Evolutionary conservation across 2,888 invertebrate genomes (phyloP), one percentile per base, ranked within the genome.

Genomic region (Aquatica leii): DNA sequence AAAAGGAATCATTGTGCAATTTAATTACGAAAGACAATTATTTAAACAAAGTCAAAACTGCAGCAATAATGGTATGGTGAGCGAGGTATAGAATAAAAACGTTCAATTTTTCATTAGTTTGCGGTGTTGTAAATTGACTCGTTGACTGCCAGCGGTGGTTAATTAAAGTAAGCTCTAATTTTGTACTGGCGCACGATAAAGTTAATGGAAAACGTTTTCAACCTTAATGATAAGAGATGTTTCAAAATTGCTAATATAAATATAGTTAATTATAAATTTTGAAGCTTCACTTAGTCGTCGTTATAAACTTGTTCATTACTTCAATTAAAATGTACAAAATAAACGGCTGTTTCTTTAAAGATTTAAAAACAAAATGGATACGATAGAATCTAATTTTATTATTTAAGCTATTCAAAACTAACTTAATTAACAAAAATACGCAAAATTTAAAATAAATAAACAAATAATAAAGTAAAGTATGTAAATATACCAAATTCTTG

Each of bases 81-180:
- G 18, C 21, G n/a, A n/a, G n/a, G n/a, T 24, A 24, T 24, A 18
- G 2, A 20, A 46, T 18, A 46, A 46, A 43, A 46, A 15, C 11
- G 17, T 41, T 40, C 14, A 8, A 55, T 43, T 55, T 34, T 55
- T 46, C 46, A 55, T 55, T 55, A 55, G 31, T 46, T 15, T 24
- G 43, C 46, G 43, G 55, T 14, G 55, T 55, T 55, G 43, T 34
- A 55, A 55, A 55, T 55, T 55, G 55, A 55, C 43, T 55, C 55
- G 43, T 55, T 46, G 43, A 43, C 55, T 43, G 55, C 46, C 24
- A 46, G 46, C 55, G 43, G 31, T 31, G 46, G 46, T 31, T 55
- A 55, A 55, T 55, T 55, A 55, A 55, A 55, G 31, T 55, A 21
- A 15, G 46, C 17, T 11, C 55, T 55, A 55, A 55, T 55, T 55